Base-by-base conservation (phyloP, 2,888 invertebrate genomes). In the Fabriciana adippe region DNA sequence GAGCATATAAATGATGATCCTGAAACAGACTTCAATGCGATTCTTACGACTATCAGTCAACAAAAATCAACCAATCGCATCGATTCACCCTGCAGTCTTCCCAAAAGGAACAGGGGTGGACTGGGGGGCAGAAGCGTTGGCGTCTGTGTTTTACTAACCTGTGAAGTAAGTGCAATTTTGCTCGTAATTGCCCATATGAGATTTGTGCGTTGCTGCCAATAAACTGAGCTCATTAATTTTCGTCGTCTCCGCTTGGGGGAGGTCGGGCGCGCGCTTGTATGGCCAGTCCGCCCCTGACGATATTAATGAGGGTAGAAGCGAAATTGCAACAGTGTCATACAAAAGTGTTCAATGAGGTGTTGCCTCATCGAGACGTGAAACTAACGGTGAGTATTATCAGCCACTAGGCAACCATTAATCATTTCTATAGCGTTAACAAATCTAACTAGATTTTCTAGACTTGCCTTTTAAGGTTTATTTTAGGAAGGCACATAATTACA, bases 211-310 rank as follows among this genome's bases (percentile, higher is more conserved):
- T 87, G 92, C 92, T 90, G 92, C 92, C 92, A 92, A 92, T 92
- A 92, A 90, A 92, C 92, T 91, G 92, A 92, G 88, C 90, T 92
- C 92, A 92, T 92, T 91, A 92, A 92, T 91, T 90, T 91, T 92
- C 91, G 92, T 92, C 91, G 92, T 88, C 87, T 92, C 92, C 92
- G 89, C 89, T 89, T 87, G 92, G 77, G 92, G 92, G 88, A 92
- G 92, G 85, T 86, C 91, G 88, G 92, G 92, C 85, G 91, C 91
- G 85, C 91, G 92, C 89, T 92, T 92, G 93, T 93, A 93, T 90
- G 93, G 92, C 93, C 93, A 93, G 92, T 93, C 93, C 91, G 90
- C 92, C 92, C 93, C 93, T 93, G 93, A 92, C 93, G 91, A 93
- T 93, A 91, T 92, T 91, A 92, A 92, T 91, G 92, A 92, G 91